Evolutionary conservation across 2,113 vertebrate species (phyloP).

Genomic region (Dipodomys merriami): DNA sequence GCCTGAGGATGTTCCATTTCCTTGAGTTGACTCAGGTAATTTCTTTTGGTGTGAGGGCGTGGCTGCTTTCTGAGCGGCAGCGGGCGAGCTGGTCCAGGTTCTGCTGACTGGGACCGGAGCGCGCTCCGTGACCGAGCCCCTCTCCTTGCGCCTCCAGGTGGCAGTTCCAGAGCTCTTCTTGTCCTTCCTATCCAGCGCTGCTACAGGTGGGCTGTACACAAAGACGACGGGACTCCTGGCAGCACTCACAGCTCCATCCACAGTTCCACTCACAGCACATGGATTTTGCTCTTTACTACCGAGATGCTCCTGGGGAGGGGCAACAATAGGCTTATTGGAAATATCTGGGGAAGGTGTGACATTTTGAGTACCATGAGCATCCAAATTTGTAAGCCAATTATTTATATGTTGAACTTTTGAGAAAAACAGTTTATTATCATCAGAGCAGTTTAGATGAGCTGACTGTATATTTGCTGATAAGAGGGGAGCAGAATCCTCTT

Average conservation of each 20-base stretch:
- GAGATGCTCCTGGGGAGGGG: conserved; percentile 68
- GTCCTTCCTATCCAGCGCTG: conserved; percentile 68
- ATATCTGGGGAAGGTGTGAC: conserved; percentile 72
- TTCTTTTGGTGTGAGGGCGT: conserved; percentile 79
- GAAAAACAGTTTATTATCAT: conserved; percentile 70
- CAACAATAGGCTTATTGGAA: conserved; percentile 79
- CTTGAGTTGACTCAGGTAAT: conserved; percentile 80
- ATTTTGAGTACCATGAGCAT: conserved; percentile 70
- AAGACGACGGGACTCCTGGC: conserved; percentile 56
- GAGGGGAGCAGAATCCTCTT: conserved; percentile 76
- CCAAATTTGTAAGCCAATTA: conserved; percentile 83
- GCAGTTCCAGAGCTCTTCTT: conserved; percentile 52
- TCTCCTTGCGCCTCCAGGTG: conserved; percentile 42
- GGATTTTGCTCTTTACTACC: conserved; percentile 74
- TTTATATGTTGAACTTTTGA: conserved; percentile 83
- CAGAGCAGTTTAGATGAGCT: conserved; percentile 71
- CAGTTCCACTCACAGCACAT: conserved; percentile 51
- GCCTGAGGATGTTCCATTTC: conserved; percentile 71
- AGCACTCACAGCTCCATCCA: conserved; percentile 42
- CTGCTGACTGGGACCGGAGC: conserved; percentile 74
- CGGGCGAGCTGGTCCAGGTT: conserved; percentile 74
- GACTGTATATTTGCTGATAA: conserved; percentile 72
- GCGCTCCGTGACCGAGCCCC: conserved; percentile 56
- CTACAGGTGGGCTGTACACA: conserved; percentile 31
- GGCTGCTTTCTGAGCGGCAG: conserved; percentile 75